These are phyloP conservation scores for Epirrhoe tristata DNA, from an alignment of 2,888 invertebrate species.

Conservation along the genomic window DNA sequence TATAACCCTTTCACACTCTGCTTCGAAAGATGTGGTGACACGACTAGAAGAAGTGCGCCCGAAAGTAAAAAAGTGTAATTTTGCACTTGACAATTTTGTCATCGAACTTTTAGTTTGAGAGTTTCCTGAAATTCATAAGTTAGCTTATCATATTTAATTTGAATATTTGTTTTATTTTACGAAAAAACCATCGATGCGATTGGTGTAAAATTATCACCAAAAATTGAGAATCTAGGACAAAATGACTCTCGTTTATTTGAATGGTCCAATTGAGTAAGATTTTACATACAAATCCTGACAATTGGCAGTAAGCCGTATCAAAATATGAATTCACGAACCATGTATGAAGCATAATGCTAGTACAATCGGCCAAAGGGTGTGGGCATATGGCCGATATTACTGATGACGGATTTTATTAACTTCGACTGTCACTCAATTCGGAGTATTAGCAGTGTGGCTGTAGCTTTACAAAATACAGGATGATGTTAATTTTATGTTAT, in stretches of 20 bases:
- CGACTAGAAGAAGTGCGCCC: too few species aligned
- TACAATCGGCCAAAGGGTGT: conserved; percentile 58
- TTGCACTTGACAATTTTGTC: too few species aligned
- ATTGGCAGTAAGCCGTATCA: conserved; percentile 2
- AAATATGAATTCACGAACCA: conserved; percentile 16
- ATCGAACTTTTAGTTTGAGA: too few species aligned
- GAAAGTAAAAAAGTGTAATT: too few species aligned
- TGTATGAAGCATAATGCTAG: not conserved
- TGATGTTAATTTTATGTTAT: conserved; percentile 39
- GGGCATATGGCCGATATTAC: conserved; percentile 79
- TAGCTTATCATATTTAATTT: too few species aligned
- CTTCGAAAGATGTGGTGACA: too few species aligned
- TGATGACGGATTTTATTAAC: conserved; percentile 75
- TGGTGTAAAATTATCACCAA: too few species aligned
- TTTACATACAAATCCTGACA: not conserved
- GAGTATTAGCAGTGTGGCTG: conserved; percentile 67
- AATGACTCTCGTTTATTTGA: not conserved
- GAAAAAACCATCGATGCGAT: too few species aligned
- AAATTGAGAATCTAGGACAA: too few species aligned
- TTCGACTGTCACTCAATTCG: conserved; percentile 79
- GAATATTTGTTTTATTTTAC: too few species aligned
- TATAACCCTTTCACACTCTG: too few species aligned
- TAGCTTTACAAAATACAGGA: conserved; percentile 58
- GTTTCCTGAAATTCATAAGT: too few species aligned
- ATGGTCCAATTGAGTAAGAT: not conserved